Conservation (phyloP, 2,797 vertebrate genomes). For the Poeciliopsis infans region DNA sequence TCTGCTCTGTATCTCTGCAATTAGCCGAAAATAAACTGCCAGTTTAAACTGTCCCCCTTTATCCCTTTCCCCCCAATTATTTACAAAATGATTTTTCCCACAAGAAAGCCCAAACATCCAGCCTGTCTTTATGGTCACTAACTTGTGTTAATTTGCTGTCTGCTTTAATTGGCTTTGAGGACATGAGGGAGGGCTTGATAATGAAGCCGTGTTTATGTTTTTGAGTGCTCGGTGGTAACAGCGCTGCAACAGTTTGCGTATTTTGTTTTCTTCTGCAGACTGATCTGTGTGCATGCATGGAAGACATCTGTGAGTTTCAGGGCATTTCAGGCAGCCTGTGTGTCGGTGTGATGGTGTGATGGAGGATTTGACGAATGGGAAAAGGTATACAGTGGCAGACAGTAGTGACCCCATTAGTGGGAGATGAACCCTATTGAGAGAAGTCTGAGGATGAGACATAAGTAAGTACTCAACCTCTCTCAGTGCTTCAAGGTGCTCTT, state of each 20-base stretch:
- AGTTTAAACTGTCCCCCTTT: slow-evolving; percentile 75
- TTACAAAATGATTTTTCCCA: slow-evolving; percentile 80
- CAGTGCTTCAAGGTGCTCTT: slow-evolving; percentile 24
- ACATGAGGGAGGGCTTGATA: slow-evolving; percentile 43
- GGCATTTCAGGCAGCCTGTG: slow-evolving; percentile 40
- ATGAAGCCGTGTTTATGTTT: slow-evolving; percentile 65
- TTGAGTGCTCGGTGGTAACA: slow-evolving; percentile 52
- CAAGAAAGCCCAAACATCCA: slow-evolving; percentile 74
- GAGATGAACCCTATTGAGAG: slow-evolving; percentile 71
- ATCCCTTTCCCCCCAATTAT: slow-evolving; percentile 77
- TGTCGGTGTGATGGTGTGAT: slow-evolving; percentile 52
- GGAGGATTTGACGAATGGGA: slow-evolving; percentile 63
- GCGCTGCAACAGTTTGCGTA: slow-evolving; percentile 49
- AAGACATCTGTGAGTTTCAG: slow-evolving; percentile 42
- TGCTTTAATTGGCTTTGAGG: slow-evolving; percentile 62
- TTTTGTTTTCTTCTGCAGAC: slow-evolving; percentile 37
- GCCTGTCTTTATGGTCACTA: slow-evolving; percentile 79
- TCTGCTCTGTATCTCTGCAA: slow-evolving; percentile 74
- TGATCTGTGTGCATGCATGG: slow-evolving; percentile 29
- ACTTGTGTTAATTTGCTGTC: slow-evolving; percentile 73
- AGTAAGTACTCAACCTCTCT: slow-evolving; percentile 59
- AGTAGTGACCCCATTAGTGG: slow-evolving; percentile 71
- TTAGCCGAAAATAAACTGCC: slow-evolving; percentile 81
- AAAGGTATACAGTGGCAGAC: slow-evolving; percentile 66
- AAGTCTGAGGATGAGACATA: slow-evolving; percentile 56